Evolutionary conservation across 2,888 invertebrate genomes (phyloP), one percentile per base, ranked within the genome.

Genomic region (Celastrina argiolus): DNA sequence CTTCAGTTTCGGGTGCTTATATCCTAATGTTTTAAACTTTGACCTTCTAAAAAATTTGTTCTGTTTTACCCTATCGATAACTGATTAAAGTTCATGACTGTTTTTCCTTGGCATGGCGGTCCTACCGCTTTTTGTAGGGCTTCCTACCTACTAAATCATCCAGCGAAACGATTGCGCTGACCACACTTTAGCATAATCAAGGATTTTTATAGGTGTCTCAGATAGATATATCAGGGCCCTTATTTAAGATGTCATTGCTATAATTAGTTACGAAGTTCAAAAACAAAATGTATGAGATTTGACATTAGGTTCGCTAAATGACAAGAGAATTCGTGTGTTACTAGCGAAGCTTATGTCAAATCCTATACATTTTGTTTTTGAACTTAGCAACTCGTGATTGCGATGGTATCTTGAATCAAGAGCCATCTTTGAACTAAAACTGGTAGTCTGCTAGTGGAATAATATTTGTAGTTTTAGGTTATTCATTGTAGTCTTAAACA

Each of bases 101-200:
- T 78, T 81, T 84, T 81, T 80, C 84, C 85, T 85, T 82, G 82
- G 83, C 81, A 78, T 74, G 69, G 72, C 71, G 69, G 59, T 36
- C 56, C 69, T 71, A 74, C 70, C 67, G 70, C 78, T 84, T 85
- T 85, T 86, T 85, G 78, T 81, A 71, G 68, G 75, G 78, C 80
- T 84, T 79, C 78, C 80, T 84, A 79, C 81, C 83, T 83, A 82
- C 80, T 81, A 84, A 85, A 80, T 82, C 85, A 84, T 78, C 71
- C 76, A 78, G 81, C 82, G 83, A 82, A 79, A 84, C 82, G 77
- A 69, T 56, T 74, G 66, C 12, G 69, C 78, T 77, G 75, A 71
- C 82, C 78, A 84, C 74, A 67, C 28, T 18, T 51, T 8, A 14
- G 36, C 26, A 16, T 26, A 10, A 39, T 31, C 51, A 18, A 18